Percentiles rank a stretch among this genome's conserved stretches.
Conservation (phyloP, 2,888 invertebrate species). For the Endomychus coccineus region DNA sequence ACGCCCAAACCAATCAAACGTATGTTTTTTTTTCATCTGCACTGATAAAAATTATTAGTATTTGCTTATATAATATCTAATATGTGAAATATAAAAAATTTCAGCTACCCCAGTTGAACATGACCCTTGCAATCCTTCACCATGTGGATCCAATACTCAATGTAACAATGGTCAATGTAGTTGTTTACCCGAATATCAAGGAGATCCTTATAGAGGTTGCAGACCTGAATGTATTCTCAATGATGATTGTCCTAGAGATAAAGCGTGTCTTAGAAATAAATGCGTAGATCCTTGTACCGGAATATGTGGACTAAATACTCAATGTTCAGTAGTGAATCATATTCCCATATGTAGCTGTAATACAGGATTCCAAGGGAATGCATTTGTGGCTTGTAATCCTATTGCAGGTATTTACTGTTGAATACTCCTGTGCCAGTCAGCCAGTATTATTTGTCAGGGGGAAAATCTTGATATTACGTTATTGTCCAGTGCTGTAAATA, state of each 20-base stretch:
- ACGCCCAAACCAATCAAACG: slow-evolving; percentile 32
- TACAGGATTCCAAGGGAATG: slow-evolving; percentile 57
- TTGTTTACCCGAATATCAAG: slow-evolving; percentile 58
- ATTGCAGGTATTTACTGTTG: slow-evolving; percentile 44
- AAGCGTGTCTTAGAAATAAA: slow-evolving; percentile 63
- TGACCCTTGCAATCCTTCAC: slow-evolving; percentile 59
- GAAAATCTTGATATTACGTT: not conserved
- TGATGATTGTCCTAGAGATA: slow-evolving; percentile 58
- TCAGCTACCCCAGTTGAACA: slow-evolving; percentile 33
- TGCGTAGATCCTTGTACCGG: slow-evolving; percentile 68
- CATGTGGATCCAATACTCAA: slow-evolving; percentile 65
- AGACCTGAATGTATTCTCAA: slow-evolving; percentile 65
- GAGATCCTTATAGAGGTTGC: slow-evolving; percentile 62
- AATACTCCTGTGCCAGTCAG: slow-evolving; percentile 4
- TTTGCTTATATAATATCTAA: no score
- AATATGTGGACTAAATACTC: slow-evolving; percentile 62
- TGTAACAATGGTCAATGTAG: slow-evolving; percentile 62
- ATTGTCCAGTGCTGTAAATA: slow-evolving; percentile 3
- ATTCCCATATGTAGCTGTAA: slow-evolving; percentile 60
- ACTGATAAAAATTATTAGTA: no score
- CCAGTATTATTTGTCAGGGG: no score
- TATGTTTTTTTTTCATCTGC: slow-evolving; percentile 8
- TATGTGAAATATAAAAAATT: slow-evolving; percentile 14
- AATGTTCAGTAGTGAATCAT: slow-evolving; percentile 67
- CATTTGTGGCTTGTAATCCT: slow-evolving; percentile 57